phyloP scores from a whole-genome alignment of 2,113 vertebrate species.

The Polypterus senegalus region DNA sequence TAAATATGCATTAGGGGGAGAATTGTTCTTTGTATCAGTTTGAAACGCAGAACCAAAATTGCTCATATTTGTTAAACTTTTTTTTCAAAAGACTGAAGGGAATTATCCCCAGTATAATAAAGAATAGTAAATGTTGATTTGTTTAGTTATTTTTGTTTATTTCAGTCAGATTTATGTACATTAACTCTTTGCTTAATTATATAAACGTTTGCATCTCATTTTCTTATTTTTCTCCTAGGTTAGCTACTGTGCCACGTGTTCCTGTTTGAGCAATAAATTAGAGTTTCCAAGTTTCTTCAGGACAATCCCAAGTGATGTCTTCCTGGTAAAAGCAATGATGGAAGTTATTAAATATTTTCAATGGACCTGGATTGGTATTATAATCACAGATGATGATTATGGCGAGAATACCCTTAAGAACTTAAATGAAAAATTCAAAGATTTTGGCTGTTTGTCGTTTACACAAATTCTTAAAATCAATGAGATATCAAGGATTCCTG shows the following conservation, averaged over 20 bases:
- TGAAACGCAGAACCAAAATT: no score
- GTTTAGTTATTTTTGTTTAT: no score
- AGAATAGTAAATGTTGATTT: no score
- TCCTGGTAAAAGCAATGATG: background rate
- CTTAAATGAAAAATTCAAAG: background rate
- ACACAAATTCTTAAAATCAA: background rate
- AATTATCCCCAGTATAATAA: no score
- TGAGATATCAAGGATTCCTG: background rate
- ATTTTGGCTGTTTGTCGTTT: slow-evolving; percentile 1
- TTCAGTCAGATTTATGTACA: no score
- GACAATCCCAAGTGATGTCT: slow-evolving; percentile 4
- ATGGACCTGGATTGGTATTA: background rate
- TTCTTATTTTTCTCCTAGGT: background rate
- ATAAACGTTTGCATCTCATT: no score
- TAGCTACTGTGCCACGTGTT: slow-evolving; percentile 2
- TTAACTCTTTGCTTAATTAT: no score
- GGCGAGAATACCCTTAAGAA: background rate
- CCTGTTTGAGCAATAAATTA: slow-evolving; percentile 5
- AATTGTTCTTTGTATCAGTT: no score
- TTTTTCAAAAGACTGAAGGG: no score
- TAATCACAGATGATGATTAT: background rate
- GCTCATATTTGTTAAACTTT: no score
- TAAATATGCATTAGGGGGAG: no score
- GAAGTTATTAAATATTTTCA: background rate
- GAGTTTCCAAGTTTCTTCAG: slow-evolving; percentile 3